Evolutionary conservation across 2,888 invertebrate species (phyloP), one percentile per base, ranked within the genome.

Genomic region (Drepanosiphum platanoidis): DNA sequence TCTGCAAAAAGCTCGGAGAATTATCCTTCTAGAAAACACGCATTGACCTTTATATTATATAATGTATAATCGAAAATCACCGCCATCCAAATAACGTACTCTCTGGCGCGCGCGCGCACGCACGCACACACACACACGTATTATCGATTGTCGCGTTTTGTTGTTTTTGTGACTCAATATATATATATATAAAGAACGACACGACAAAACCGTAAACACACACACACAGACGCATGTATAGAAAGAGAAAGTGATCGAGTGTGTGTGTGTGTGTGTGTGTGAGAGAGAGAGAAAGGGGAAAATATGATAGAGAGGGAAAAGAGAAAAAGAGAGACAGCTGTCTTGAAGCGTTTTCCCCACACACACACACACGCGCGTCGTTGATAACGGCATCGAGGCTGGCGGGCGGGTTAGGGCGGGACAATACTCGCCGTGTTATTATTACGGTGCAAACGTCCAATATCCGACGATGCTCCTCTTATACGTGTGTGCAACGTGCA

Each of bases 91-190:
- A 66, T 42, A 78, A 42, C 30, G 18, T 8, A 39, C 42, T 9
- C 42, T 9, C 13, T 39, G 7, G n/a, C 36, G 1, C 70, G 39
- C 36, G n/a, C n/a, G 11, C 2, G 39, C 27, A 61, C 61, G n/a
- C 34, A 11, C n/a, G 27, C 22, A 30, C 18, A 30, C 13, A n/a
- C 64, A 11, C 22, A 15, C n/a, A 22, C 9, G n/a, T 11, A 61
- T 39, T 81, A 81, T 83, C 64, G 74, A 74, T 83, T 84, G 68
- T 84, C 75, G 68, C 39, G 81, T 71, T 58, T 75, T 84, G 83
- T 84, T 84, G 75, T 84, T 75, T 84, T 84, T 75, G 83, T 84
- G 83, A 84, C 83, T 84, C 83, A 84, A 84, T 66, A 66, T 64
- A 46, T 58, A n/a, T n/a, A n/a, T n/a, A n/a, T n/a, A n/a, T n/a